Conservation (phyloP, 2,797 vertebrate species). For the Mormyrus proboscirostris region DNA sequence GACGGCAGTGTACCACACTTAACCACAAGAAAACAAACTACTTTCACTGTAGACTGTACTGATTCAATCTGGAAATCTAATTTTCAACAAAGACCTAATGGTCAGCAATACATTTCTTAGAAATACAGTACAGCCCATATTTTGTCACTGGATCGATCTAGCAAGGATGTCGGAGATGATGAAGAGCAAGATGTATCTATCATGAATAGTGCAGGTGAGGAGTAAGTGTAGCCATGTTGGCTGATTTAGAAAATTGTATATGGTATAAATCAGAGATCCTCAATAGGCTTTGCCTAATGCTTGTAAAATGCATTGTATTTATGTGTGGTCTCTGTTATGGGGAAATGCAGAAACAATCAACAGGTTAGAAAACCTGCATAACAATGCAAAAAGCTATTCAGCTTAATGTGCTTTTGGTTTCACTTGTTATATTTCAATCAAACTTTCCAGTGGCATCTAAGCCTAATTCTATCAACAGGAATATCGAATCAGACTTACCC, state of each 20-base stretch:
- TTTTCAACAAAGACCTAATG: too few species aligned
- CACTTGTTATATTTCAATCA: not conserved
- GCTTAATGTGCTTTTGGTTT: conserved; percentile 15
- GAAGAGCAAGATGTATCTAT: not conserved
- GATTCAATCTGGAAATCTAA: too few species aligned
- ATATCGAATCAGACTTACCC: not conserved
- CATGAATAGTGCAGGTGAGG: not conserved
- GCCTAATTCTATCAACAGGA: not conserved
- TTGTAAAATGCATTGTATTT: conserved; percentile 11
- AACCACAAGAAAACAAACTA: not conserved
- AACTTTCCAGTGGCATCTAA: not conserved
- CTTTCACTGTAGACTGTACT: too few species aligned
- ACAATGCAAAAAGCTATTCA: conserved; percentile 35
- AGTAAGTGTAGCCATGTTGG: conserved; percentile 16
- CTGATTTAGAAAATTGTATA: not conserved
- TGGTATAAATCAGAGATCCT: conserved; percentile 13
- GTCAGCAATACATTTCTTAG: too few species aligned
- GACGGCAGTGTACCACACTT: not conserved
- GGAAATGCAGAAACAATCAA: conserved; percentile 12
- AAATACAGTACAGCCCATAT: too few species aligned
- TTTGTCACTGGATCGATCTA: too few species aligned
- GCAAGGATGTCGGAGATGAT: not conserved
- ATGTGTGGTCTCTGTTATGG: conserved; percentile 22
- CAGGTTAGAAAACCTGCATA: conserved; percentile 18
- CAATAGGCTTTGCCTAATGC: not conserved